These are phyloP conservation scores for Anoplolepis gracilipes DNA, from an alignment of 1,140 invertebrate genomes.

Conservation along the genomic window DNA sequence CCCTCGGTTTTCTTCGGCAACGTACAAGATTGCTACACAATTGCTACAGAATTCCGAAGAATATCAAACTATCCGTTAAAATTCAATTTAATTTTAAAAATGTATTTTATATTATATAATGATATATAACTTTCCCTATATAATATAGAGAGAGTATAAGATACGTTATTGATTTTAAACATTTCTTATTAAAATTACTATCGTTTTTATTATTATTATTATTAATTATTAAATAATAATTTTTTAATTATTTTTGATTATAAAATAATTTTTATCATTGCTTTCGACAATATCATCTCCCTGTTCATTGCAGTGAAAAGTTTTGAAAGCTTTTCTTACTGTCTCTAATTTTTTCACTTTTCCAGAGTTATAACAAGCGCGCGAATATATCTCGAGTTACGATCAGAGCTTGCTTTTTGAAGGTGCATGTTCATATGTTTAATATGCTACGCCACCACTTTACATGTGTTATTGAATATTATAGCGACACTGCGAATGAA, in stretches of 20 bases:
- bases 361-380: not conserved
- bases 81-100: too few species aligned
- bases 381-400: conserved; percentile 33
- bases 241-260: too few species aligned
- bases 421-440: conserved; percentile 41
- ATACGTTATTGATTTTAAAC: too few species aligned
- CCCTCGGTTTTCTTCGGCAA: not conserved
- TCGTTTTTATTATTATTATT: too few species aligned
- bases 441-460: conserved; percentile 2
- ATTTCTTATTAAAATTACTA: too few species aligned
- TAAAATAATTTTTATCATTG: not conserved
- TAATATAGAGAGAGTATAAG: too few species aligned
- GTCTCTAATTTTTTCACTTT: not conserved
- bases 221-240: too few species aligned
- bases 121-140: too few species aligned
- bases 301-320: not conserved
- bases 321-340: not conserved
- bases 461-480: conserved; percentile 62
- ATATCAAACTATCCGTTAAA: not conserved
- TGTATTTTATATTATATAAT: too few species aligned
- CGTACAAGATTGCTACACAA: not conserved
- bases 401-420: conserved; percentile 29
- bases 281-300: not conserved
- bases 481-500: conserved; percentile 39
- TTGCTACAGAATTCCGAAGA: not conserved